Conservation (phyloP, 2,888 invertebrate species). For the Xylota segnis region DNA sequence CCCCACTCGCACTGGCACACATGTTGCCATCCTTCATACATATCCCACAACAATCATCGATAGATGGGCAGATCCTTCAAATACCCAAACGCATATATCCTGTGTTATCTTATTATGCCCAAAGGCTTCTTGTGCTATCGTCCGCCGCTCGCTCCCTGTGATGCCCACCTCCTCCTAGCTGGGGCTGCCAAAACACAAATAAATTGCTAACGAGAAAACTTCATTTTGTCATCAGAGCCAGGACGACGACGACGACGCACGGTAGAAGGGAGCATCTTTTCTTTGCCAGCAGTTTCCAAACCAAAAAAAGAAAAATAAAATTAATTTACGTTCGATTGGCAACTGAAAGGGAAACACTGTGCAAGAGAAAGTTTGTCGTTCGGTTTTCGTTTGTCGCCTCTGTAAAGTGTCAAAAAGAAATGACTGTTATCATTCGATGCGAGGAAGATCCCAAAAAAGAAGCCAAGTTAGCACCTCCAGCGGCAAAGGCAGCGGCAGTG, state of each 20-base stretch:
- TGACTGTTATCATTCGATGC: slow-evolving; percentile 70
- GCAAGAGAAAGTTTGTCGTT: slow-evolving; percentile 61
- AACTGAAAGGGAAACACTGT: slow-evolving; percentile 70
- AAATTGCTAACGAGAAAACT: slow-evolving; percentile 77
- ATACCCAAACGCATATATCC: slow-evolving; percentile 71
- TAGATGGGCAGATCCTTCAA: slow-evolving; percentile 72
- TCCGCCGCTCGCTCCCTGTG: background rate
- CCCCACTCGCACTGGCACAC: slow-evolving; percentile 30
- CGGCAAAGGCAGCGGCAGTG: too few relatives aligned
- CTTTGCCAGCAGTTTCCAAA: slow-evolving; percentile 49
- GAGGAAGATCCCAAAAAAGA: slow-evolving; percentile 22
- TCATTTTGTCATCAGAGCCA: slow-evolving; percentile 73
- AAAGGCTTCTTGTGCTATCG: slow-evolving; percentile 54
- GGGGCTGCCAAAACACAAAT: slow-evolving; percentile 71
- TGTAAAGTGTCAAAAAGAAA: slow-evolving; percentile 77
- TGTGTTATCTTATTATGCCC: slow-evolving; percentile 76
- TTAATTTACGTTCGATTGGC: slow-evolving; percentile 77
- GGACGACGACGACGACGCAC: background rate
- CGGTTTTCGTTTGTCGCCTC: slow-evolving; percentile 56
- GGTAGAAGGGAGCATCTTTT: slow-evolving; percentile 21
- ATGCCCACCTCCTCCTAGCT: background rate
- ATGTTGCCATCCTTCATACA: slow-evolving; percentile 51
- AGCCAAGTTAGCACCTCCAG: slow-evolving; percentile 60
- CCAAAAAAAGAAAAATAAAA: slow-evolving; percentile 49
- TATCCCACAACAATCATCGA: slow-evolving; percentile 69